phyloP scores from a whole-genome alignment of 2,888 invertebrate species.

The Heliconius ismenius region DNA sequence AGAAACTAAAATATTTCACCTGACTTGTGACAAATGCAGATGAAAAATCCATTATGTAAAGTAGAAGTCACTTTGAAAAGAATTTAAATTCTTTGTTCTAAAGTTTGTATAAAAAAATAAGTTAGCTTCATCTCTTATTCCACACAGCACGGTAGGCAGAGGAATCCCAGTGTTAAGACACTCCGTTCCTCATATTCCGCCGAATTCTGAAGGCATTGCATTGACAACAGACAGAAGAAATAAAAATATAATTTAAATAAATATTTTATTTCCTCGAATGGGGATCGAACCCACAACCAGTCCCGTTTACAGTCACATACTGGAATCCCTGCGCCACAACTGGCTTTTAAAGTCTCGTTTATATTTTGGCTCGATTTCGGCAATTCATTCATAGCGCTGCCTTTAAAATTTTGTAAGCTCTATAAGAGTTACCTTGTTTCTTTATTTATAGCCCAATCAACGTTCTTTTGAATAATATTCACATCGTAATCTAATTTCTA shows the following conservation, averaged over 20 bases:
- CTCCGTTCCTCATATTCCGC: no score
- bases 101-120: constrained; percentile 3
- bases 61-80: constrained; percentile 13
- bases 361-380: constrained; percentile 24
- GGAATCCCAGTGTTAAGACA: no score
- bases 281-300: no score
- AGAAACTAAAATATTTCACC: background rate
- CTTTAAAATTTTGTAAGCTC: background rate
- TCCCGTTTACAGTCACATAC: no score
- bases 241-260: no score
- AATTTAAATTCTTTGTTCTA: constrained; percentile 25
- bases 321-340: no score
- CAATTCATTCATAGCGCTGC: constrained; percentile 14
- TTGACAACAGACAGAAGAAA: no score
- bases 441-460: constrained; percentile 3
- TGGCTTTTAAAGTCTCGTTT: background rate
- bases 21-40: constrained; percentile 12
- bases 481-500: constrained; percentile 7
- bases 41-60: constrained; percentile 10
- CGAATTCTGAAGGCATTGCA: no score
- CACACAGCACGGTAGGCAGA: no score
- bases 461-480: constrained; percentile 9
- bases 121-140: no score
- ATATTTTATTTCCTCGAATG: no score
- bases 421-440: background rate